A percentile compares a stretch with the other conserved stretches of the same genome.
These are phyloP conservation scores for Meghimatium bilineatum DNA, from an alignment of 2,888 invertebrate genomes.

Conservation along the genomic window DNA sequence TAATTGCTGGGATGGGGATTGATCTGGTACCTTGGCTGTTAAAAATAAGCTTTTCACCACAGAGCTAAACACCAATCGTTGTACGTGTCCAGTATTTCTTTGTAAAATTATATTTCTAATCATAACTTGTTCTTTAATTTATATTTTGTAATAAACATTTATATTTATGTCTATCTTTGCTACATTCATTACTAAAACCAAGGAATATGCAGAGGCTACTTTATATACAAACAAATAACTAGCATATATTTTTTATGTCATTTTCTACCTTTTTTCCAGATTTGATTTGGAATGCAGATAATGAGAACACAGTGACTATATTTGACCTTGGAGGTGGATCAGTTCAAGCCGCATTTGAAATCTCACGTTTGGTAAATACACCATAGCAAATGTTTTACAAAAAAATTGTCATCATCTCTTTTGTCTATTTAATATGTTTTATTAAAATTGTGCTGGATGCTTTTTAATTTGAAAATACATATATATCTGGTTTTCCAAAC, in stretches of 20 bases:
- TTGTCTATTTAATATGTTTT: background rate
- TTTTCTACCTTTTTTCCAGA: conserved; percentile 26
- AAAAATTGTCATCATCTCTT: background rate
- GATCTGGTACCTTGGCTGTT: too few relatives aligned
- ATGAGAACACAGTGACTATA: conserved; percentile 85
- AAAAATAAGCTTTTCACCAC: too few relatives aligned
- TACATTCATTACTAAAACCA: too few relatives aligned
- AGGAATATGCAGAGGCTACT: background rate
- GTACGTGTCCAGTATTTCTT: too few relatives aligned
- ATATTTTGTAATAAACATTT: too few relatives aligned
- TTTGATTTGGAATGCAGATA: conserved; percentile 35
- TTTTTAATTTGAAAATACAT: background rate
- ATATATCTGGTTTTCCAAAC: background rate
- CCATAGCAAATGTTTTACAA: too few relatives aligned
- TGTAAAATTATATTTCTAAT: too few relatives aligned
- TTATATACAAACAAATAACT: background rate
- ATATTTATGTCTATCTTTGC: too few relatives aligned
- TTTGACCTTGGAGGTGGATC: conserved; percentile 95
- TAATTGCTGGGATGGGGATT: too few relatives aligned
- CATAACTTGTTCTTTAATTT: too few relatives aligned
- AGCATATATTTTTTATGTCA: background rate
- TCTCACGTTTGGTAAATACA: conserved; percentile 67
- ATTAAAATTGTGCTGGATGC: background rate
- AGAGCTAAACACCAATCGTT: too few relatives aligned
- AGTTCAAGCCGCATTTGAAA: conserved; percentile 85